phyloP scores from a whole-genome alignment of 2,888 invertebrate species.

The Cyaniris semiargus region DNA sequence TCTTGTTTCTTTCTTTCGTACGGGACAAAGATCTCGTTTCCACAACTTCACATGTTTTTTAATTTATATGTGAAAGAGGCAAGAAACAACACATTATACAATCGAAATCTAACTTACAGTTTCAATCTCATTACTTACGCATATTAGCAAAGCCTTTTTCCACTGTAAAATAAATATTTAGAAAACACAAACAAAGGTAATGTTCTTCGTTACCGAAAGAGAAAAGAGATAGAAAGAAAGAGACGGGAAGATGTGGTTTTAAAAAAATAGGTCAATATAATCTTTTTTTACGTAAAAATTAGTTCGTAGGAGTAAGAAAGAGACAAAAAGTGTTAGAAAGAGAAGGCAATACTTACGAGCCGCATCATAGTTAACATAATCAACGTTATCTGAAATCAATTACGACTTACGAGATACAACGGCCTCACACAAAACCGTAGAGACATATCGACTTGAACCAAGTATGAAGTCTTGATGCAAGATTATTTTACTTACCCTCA shows the following conservation, averaged over 20 bases:
- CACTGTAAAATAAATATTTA: not conserved
- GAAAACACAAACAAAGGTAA: not conserved
- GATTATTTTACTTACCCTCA: not conserved
- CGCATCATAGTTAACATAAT: not conserved
- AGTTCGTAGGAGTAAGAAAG: too few species aligned
- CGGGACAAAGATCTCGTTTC: too few species aligned
- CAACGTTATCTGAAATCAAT: not conserved
- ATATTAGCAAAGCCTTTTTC: not conserved
- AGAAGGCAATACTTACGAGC: not conserved
- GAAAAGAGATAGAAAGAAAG: too few species aligned
- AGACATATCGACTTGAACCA: not conserved
- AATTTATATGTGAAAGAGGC: too few species aligned
- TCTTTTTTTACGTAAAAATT: too few species aligned
- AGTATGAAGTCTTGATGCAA: not conserved
- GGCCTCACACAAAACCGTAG: not conserved
- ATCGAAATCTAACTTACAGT: too few species aligned
- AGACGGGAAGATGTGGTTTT: too few species aligned
- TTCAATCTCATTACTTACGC: not conserved
- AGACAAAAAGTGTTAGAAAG: not conserved
- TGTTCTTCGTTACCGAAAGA: too few species aligned
- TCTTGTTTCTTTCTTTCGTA: too few species aligned
- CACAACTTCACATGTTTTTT: too few species aligned
- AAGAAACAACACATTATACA: too few species aligned
- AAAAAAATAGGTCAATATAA: too few species aligned
- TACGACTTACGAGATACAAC: not conserved